A percentile compares a stretch with the other conserved stretches of the same genome.
Evolutionary conservation across 2,113 vertebrate genomes (phyloP).

Genomic region (Notiomystis cincta): DNA sequence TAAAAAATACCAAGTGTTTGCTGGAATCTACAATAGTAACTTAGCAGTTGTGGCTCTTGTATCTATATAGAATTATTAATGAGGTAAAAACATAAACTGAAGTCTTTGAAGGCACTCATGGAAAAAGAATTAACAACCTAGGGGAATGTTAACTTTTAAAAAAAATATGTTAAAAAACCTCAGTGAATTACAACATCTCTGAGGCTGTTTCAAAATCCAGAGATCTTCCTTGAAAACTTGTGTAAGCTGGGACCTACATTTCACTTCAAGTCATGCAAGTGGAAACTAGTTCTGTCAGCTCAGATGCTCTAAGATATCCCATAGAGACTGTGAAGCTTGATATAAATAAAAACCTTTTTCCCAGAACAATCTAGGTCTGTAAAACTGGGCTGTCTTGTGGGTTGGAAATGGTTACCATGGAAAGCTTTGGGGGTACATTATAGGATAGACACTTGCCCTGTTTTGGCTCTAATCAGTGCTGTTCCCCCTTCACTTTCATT

Average conservation of each 20-base stretch:
- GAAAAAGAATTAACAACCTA: neutral
- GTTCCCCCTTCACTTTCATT: neutral
- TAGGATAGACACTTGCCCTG: neutral
- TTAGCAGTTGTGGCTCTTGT: neutral
- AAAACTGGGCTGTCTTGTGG: neutral
- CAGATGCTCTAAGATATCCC: neutral
- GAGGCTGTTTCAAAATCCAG: neutral
- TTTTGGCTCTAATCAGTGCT: neutral
- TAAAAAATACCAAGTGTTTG: neutral
- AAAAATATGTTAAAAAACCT: neutral
- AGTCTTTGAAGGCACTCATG: neutral
- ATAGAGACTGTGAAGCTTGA: neutral
- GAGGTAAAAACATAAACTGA: neutral
- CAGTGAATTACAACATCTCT: neutral
- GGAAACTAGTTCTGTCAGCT: slow-evolving; percentile 42
- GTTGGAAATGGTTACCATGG: neutral
- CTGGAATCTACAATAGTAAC: neutral
- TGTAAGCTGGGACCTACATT: slow-evolving; percentile 35
- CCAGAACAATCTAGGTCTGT: neutral
- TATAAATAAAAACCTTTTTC: neutral
- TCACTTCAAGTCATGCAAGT: neutral
- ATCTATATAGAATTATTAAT: neutral
- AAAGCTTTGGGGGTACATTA: neutral
- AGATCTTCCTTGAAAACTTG: neutral
- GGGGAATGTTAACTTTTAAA: neutral